A percentile compares a stretch with the other conserved stretches of the same genome.
These are phyloP conservation scores for Furnarius figulus DNA, from an alignment of 2,113 vertebrate genomes.

Conservation along the genomic window DNA sequence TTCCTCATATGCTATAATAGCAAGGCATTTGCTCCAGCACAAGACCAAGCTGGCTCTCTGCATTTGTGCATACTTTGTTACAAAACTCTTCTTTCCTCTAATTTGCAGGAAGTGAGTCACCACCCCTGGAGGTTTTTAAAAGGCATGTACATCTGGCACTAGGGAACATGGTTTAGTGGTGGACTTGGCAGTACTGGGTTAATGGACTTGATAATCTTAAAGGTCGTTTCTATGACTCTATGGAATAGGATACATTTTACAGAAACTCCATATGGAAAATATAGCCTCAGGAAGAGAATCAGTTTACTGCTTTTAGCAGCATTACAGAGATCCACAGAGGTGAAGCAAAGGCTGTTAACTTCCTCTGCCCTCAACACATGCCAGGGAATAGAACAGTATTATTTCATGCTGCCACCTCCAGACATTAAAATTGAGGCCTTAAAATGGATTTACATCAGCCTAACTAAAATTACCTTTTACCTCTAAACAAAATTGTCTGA, in stretches of 20 bases:
- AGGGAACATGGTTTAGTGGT: not conserved
- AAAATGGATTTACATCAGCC: not conserved
- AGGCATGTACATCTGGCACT: not conserved
- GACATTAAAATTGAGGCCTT: not conserved
- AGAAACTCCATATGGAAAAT: not conserved
- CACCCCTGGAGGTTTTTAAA: not conserved
- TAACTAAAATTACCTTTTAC: not conserved
- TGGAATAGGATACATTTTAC: not conserved
- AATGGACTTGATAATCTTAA: not conserved
- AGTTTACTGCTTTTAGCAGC: not conserved
- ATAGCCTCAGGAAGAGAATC: not conserved
- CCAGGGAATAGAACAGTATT: not conserved
- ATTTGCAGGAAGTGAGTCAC: not conserved
- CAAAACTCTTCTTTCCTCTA: not conserved
- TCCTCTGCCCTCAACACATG: not conserved
- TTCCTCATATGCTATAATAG: not conserved
- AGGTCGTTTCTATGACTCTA: not conserved
- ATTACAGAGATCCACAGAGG: fast-evolving
- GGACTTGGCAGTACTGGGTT: not conserved
- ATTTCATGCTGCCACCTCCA: not conserved
- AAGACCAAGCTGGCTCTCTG: not conserved
- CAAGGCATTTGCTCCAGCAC: not conserved
- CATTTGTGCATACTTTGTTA: not conserved
- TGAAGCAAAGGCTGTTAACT: not conserved
- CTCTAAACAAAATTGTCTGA: not conserved